These are phyloP conservation scores for Catajapyx aquilonaris DNA, from an alignment of 1,140 invertebrate species.

Conservation along the genomic window DNA sequence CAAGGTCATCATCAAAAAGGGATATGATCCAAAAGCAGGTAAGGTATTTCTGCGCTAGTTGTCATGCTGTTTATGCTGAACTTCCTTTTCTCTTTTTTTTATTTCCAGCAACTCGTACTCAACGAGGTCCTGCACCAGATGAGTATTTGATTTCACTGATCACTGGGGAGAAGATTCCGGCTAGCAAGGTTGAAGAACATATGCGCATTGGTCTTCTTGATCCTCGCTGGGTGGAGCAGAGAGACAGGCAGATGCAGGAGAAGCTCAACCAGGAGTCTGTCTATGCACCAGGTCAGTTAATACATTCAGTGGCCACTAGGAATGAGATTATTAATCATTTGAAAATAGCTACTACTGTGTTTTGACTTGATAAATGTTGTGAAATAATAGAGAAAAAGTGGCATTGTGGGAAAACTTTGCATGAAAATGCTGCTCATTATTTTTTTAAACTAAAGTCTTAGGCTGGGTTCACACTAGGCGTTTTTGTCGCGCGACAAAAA, in stretches of 20 bases:
- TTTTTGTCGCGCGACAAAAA: too few relatives aligned
- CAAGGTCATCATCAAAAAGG: constrained; percentile 87
- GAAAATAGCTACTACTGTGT: too few relatives aligned
- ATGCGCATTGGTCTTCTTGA: constrained; percentile 92
- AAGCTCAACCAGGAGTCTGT: constrained; percentile 68
- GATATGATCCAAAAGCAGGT: constrained; percentile 84
- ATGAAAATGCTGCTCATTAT: neutral
- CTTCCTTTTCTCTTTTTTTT: constrained; percentile 4
- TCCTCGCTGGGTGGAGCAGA: constrained; percentile 93
- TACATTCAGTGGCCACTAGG: too few relatives aligned
- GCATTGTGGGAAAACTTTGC: neutral
- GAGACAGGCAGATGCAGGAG: constrained; percentile 68
- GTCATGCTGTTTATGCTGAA: neutral
- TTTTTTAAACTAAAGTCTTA: neutral
- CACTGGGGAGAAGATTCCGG: constrained; percentile 91
- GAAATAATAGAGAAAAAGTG: too few relatives aligned
- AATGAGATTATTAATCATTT: too few relatives aligned
- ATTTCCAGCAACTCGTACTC: constrained; percentile 27
- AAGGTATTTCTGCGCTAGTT: constrained; percentile 9
- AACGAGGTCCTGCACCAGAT: constrained; percentile 38
- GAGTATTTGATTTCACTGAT: constrained; percentile 94
- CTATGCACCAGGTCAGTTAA: constrained; percentile 44
- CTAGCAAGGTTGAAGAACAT: constrained; percentile 91
- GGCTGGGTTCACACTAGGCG: too few relatives aligned
- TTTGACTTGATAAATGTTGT: too few relatives aligned